Evolutionary conservation across 2,797 vertebrate genomes (phyloP), one percentile per base, ranked within the genome.

Genomic region (Gymnothorax javanicus): DNA sequence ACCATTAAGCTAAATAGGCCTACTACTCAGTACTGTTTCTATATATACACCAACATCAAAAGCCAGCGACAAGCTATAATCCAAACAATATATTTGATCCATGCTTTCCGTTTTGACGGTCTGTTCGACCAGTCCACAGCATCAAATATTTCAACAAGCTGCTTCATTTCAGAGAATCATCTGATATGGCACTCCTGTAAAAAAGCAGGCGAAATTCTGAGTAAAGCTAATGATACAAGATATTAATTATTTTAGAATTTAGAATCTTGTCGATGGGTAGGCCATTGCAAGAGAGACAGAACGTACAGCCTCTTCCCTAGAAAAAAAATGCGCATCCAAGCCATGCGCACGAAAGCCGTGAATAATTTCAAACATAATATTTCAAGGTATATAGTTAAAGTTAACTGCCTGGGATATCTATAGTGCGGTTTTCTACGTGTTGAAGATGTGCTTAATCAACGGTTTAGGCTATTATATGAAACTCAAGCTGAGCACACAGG

Each of bases 161-260:
- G 54, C 64, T 83, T 71, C 50, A 50, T 33, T 57, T 33, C 33
- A 27, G 23, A n/a, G 6, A 59, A 20, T 60, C 82, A 50, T 12
- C 85, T 86, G 82, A 67, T 54, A 56, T 81, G 52, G 9, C 77
- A 56, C 20, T 81, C 50, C 54, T 54, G 52, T 77, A 4, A 52
- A 77, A 77, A 33, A 52, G 5, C 12, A 52, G 33, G 71, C 4
- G 73, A 6, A 50, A 50, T 77, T 52, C 11, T 52, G 33, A 50
- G 17, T 43, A 77, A 17, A 17, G 33, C 33, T 6, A 17, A 52
- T 77, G 43, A 77, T 77, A 77, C 33, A 52, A 50, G 13, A 77
- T 20, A 77, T 20, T 43, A 20, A 77, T 17, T 33, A 15, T 73
- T 27, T 27, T 73, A 43, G 25, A 69, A 25, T 7, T 27, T 50